Evolutionary conservation across 1,140 invertebrate genomes (phyloP), one percentile per base, ranked within the genome.

Genomic region (Drosophila murphyi): DNA sequence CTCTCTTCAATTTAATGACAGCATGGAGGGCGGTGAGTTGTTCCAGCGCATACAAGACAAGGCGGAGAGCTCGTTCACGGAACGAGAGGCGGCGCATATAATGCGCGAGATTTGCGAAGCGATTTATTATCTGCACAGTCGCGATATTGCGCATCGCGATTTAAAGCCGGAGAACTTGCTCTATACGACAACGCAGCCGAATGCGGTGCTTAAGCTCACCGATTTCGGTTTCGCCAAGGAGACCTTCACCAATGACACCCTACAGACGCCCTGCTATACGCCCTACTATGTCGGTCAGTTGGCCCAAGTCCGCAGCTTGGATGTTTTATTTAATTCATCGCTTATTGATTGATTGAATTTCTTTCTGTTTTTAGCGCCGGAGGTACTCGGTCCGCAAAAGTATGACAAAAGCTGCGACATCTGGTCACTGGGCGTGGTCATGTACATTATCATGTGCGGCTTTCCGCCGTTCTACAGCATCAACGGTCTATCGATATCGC

Each of bases 171-270:
- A 98, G 93, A 98, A 98, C 93, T 94, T 98, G 35, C 92, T 98
- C 0, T 98, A 98, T 92, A 96, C 96, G 0, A 95, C 94, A 76
- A 83, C 92, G 93, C 94, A 95, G 78, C 94, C 93, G 4, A 94
- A 94, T 82, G 98, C 97, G 34, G 94, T 97, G 73, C 94, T 99
- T 45, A 99, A 99, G 94, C 94, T 99, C 75, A 99, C 98, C 41
- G 99, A 99, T 93, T 99, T 99, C 94, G 99, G 99, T n/a, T 99
- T 99, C 94, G 99, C 99, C n/a, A 99, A 99, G 93, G 97, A 99
- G 93, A 98, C 96, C 0, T 93, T 96, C 68, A 94, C 95, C n/a
- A 96, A 96, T 71, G 96, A 98, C 82, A 96, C 97, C 0, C 93
- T 99, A 69, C 97, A 98, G 93, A 99, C 98, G 0, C 98, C 98